Base-by-base conservation (phyloP, 2,113 vertebrate species). In the Psittacula cyanocephala region DNA sequence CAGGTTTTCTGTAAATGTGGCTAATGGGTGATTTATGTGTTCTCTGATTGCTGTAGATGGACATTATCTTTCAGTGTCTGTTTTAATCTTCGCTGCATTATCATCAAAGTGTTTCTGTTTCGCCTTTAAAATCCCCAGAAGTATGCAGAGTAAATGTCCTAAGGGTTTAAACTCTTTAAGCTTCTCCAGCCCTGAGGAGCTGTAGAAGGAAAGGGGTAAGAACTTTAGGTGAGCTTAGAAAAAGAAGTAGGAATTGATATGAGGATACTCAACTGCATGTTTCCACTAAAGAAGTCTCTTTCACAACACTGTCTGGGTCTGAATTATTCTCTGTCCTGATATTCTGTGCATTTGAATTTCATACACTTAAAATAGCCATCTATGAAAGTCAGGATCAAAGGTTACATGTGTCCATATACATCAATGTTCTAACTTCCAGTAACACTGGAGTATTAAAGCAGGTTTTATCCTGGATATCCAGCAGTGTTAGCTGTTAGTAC, bases 41-140 rank as follows among this genome's bases (percentile, higher is more conserved):
- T 43, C 55, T 76, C 79, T 65, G 72, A 94, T 96, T 83, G 88
- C 68, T 79, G 65, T 24, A 35, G 91, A 84, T 78, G 83, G 68
- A 18, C 63, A 25, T 84, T 81, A 77, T 83, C 93, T 84, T 59
- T 69, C 81, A 39, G 33, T 64, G 94, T 96, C 94, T 88, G 33
- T 71, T 86, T 52, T 49, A 93, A 95, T 96, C 72, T 76, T 57
- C 37, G 6, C 64, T 81, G 37, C 74, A 82, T 97, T 91, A 89
- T 96, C 86, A 90, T 52, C 59, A 68, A 18, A 77, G 57, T 62
- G 62, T 84, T 96, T 93, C 90, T 15, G 43, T 91, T 88, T 92
- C n/a, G 20, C 25, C 60, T 57, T 81, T 10, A 13, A 53, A 57
- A 6, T 2, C 28, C 25, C 59, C n/a, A 20, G 29, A 31, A 81